Conservation (phyloP, 2,113 vertebrate species). For the Istiophorus platypterus region DNA sequence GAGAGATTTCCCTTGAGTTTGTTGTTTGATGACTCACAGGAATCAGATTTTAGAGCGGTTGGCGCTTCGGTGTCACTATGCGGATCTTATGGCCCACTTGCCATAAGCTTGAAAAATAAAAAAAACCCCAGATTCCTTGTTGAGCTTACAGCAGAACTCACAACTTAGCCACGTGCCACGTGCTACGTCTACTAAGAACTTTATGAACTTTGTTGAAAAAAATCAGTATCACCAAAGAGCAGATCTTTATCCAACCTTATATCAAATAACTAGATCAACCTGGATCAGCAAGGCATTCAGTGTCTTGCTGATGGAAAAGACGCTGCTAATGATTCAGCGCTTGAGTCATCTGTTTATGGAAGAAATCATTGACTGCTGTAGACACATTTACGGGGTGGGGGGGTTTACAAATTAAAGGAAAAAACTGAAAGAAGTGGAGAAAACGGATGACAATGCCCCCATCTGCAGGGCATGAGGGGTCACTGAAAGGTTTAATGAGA, state of each 20-base stretch:
- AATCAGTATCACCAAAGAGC: not conserved
- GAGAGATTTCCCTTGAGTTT: not conserved
- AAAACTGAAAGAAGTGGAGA: too few species aligned
- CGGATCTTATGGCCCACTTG: not conserved
- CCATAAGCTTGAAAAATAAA: not conserved
- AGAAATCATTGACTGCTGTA: not conserved
- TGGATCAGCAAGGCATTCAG: not conserved
- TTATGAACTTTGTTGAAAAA: slow-evolving; percentile 4
- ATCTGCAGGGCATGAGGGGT: too few species aligned
- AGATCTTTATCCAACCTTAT: not conserved
- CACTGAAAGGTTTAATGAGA: too few species aligned
- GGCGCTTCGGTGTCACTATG: not conserved
- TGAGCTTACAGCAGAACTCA: not conserved
- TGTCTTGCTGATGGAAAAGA: not conserved
- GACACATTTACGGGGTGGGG: too few species aligned
- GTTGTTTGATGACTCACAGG: not conserved
- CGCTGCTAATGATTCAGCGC: slow-evolving; percentile 9
- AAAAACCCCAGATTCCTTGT: not conserved
- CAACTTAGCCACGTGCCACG: not conserved
- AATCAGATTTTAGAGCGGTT: not conserved
- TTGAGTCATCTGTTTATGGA: slow-evolving; percentile 2
- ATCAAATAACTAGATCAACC: not conserved
- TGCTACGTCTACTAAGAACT: not conserved
- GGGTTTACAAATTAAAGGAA: too few species aligned
- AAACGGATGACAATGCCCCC: too few species aligned